Evolutionary conservation across 2,113 vertebrate species (phyloP), one percentile per base, ranked within the genome.

Genomic region (Menura novaehollandiae): DNA sequence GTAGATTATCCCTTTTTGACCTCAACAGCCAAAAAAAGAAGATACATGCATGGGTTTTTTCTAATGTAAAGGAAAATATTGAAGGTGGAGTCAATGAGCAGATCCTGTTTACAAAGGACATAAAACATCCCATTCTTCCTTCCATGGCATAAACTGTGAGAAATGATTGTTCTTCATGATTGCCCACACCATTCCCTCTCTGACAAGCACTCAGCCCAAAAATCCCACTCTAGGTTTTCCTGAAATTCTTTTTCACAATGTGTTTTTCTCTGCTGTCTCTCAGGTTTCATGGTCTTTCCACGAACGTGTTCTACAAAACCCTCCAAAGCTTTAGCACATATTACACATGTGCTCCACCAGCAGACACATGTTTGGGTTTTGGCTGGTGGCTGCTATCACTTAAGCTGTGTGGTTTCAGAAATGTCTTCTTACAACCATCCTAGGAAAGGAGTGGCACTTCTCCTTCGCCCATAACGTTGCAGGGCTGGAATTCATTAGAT

Each of bases 401-500:
- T 60, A 7, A 64, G 13, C 72, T 51, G 2, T 56, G 91, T 60
- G 91, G 80, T 91, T 95, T 91, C 77, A 91, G 37, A 86, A 92
- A 84, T 9, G 39, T 35, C 94, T 86, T 55, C 91, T 56, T 59
- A 75, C 83, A 95, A 37, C 55, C 41, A 56, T 46, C 37, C 51
- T 35, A n/a, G 88, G 11, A 5, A 60, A 94, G 77, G 60, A 89
- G 80, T 89, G 91, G 76, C 89, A 91, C 84, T 91, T 89, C 84
- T 94, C 22, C 77, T 92, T 41, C 44, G 17, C 80, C 85, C 37
- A 4, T 49, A 9, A 56, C 30, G 17, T 71, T 47, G 3, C 68
- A 46, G 1, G 32, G 85, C 93, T 97, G 93, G 92, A 81, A 95
- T 75, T 84, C 93, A 92, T 95, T 88, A 91, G 44, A 37, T 49